phyloP scores from a whole-genome alignment of 2,888 invertebrate genomes.

The Drosophila monieri region DNA sequence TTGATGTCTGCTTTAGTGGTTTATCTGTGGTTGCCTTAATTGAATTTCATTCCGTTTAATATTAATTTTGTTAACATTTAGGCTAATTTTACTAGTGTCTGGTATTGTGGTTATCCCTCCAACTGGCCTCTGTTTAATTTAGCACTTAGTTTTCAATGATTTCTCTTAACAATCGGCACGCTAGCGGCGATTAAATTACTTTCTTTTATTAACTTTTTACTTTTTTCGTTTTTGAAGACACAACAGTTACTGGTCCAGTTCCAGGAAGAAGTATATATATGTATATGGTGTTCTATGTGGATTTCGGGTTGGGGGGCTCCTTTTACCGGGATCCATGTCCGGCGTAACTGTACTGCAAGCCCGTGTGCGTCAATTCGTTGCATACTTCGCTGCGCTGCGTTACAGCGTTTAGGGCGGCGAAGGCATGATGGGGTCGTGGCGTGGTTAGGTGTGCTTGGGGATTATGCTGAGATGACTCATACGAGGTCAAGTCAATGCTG shows the following conservation, averaged over 20 bases:
- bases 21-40: constrained; percentile 43
- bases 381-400: constrained; percentile 61
- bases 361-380: constrained; percentile 52
- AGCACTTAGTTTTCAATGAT: constrained; percentile 73
- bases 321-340: constrained; percentile 61
- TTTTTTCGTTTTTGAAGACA: constrained; percentile 75
- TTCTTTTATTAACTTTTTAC: constrained; percentile 31
- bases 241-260: constrained; percentile 85
- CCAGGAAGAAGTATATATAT: constrained; percentile 81
- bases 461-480: constrained; percentile 49
- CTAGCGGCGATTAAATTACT: constrained; percentile 46
- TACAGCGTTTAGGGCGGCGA: constrained; percentile 58
- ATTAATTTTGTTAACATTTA: constrained; percentile 47
- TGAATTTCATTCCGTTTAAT: constrained; percentile 65
- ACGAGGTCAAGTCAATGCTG: constrained; percentile 61
- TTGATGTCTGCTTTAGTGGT: constrained; percentile 18
- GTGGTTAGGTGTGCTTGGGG: constrained; percentile 29
- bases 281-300: constrained; percentile 39
- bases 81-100: constrained; percentile 67
- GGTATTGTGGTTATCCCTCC: constrained; percentile 13
- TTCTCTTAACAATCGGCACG: constrained; percentile 54
- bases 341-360: constrained; percentile 60
- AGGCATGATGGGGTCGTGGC: constrained; percentile 66
- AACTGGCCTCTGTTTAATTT: constrained; percentile 49
- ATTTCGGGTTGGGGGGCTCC: constrained; percentile 11